Evolutionary conservation across 2,797 vertebrate genomes (phyloP), one percentile per base, ranked within the genome.

Genomic region (Takifugu ocellatus): DNA sequence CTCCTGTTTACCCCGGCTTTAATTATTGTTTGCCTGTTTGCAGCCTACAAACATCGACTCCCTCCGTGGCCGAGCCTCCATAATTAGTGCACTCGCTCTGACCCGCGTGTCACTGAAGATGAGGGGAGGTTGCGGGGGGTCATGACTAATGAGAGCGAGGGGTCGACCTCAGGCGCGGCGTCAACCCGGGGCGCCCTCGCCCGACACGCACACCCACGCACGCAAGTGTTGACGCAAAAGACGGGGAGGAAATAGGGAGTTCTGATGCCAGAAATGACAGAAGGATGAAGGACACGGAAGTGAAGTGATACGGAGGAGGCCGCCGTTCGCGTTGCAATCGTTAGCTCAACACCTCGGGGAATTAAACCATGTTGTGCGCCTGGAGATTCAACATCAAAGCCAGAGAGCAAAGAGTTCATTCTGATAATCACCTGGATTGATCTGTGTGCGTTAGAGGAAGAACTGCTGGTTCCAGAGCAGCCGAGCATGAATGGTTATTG

Each of bases 381-480:
- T 56, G 49, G 10, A 53, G 60, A 70, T 44, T 61, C 51, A 66
- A 75, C 71, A 82, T 81, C 75, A 74, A 68, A 81, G 69, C 44
- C 63, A 29, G 74, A 52, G 64, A 76, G 63, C 29, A 54, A 78
- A 65, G 84, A 76, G 78, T 81, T 85, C 79, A 81, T 78, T 77
- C 78, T 62, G 74, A 82, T 84, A 84, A 90, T 87, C 84, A 84
- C 82, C 78, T 84, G 75, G 68, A 87, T 89, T 59, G 88, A 90
- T 86, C 78, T 43, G 50, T 77, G 79, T 75, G 78, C 3, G 68
- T 81, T 70, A 58, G 68, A 77, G 75, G 79, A 79, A 80, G 72
- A 66, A 61, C 25, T 16, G 55, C 70, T 77, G 78, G 66, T 78
- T 78, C 68, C 78, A 75, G 78, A 76, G 83, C 83, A 80, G 73